Percentiles rank a stretch among this genome's conserved stretches.
These are phyloP conservation scores for Margarornis squamiger DNA, from an alignment of 2,797 vertebrate genomes.

Conservation along the genomic window DNA sequence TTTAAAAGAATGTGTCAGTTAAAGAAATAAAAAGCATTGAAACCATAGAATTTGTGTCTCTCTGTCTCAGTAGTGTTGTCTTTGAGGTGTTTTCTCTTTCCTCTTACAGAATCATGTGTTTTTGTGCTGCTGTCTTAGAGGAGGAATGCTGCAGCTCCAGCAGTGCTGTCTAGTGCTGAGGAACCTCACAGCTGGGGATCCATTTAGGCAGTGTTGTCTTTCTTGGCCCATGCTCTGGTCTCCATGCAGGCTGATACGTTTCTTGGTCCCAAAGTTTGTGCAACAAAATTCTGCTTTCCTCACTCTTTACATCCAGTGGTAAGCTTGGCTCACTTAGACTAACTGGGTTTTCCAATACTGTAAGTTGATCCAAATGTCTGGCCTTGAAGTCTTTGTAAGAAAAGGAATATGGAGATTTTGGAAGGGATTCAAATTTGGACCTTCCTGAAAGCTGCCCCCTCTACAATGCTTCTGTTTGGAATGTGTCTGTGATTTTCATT, in stretches of 20 bases:
- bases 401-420: constrained; percentile 21
- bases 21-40: constrained; percentile 80
- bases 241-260: neutral
- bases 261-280: neutral
- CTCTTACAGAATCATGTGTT: constrained; percentile 51
- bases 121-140: constrained; percentile 73
- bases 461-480: constrained; percentile 49
- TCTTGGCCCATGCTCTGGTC: neutral
- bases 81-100: constrained; percentile 75
- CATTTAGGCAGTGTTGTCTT: neutral
- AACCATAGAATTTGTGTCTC: constrained; percentile 79
- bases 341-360: neutral
- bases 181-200: constrained; percentile 2
- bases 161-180: constrained; percentile 26
- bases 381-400: constrained; percentile 36
- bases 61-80: constrained; percentile 74
- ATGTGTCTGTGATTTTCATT: constrained; percentile 54
- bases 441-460: constrained; percentile 32
- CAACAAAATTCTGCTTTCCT: neutral
- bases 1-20: constrained; percentile 64
- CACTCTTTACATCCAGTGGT: neutral
- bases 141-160: constrained; percentile 79
- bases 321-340: constrained; percentile 15
- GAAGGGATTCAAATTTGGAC: neutral
- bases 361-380: neutral